Conservation (phyloP, 2,797 vertebrate genomes). For the Macropodus opercularis region DNA sequence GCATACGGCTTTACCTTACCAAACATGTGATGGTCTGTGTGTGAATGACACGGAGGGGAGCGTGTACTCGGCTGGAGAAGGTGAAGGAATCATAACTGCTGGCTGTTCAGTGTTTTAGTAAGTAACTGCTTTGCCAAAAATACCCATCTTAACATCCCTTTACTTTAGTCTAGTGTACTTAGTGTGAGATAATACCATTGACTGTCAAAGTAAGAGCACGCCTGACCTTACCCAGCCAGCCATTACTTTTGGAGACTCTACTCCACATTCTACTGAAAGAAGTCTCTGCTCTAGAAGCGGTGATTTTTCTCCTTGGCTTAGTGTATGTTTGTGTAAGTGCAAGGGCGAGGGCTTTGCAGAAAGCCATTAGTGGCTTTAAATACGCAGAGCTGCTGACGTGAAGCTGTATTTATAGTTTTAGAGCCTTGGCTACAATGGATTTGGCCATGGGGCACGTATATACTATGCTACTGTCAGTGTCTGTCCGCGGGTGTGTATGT, state of each 20-base stretch:
- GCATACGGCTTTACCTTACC: slow-evolving; percentile 48
- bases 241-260: slow-evolving; percentile 21
- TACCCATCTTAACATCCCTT: neutral
- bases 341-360: slow-evolving; percentile 44
- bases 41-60: slow-evolving; percentile 16
- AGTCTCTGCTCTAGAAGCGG: slow-evolving; percentile 12
- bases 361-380: slow-evolving; percentile 72
- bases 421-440: slow-evolving; percentile 64
- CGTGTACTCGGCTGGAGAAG: slow-evolving; percentile 17
- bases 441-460: slow-evolving; percentile 63
- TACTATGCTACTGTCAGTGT: slow-evolving; percentile 54
- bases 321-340: slow-evolving; percentile 44
- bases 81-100: slow-evolving; percentile 21
- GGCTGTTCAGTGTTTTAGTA: slow-evolving; percentile 20
- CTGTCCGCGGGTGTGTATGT: slow-evolving; percentile 23
- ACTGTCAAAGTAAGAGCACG: neutral
- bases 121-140: slow-evolving; percentile 7
- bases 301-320: slow-evolving; percentile 44
- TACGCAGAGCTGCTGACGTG: slow-evolving; percentile 67
- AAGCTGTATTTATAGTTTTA: slow-evolving; percentile 70
- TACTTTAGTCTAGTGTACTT: neutral
- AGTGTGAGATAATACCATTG: neutral
- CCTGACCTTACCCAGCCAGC: slow-evolving; percentile 11
- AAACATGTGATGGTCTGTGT: slow-evolving; percentile 22
- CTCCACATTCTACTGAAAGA: slow-evolving; percentile 44